These are phyloP conservation scores for Zaprionus ornatus DNA, from an alignment of 1,140 invertebrate genomes.

Conservation along the genomic window DNA sequence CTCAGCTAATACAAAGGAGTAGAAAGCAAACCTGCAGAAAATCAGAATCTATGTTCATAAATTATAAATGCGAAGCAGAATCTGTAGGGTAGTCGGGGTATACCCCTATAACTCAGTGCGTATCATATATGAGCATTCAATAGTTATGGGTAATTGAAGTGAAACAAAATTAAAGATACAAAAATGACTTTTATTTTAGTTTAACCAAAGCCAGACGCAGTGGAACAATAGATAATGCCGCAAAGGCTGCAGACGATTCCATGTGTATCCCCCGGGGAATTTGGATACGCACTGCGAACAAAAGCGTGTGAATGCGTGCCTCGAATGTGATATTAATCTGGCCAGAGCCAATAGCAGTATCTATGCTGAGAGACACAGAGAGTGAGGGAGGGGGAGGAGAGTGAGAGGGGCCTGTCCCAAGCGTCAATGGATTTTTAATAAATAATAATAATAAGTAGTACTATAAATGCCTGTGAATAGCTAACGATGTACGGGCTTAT, in stretches of 20 bases:
- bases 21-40: conserved; percentile 13
- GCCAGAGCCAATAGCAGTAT: conserved; percentile 24
- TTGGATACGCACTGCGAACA: conserved; percentile 71
- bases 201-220: conserved; percentile 9
- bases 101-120: background rate
- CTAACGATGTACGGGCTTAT: conserved; percentile 40
- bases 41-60: conserved; percentile 9
- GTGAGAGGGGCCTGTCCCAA: conserved; percentile 3
- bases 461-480: conserved; percentile 69
- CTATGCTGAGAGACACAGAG: background rate
- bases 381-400: background rate
- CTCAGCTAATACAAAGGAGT: background rate
- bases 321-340: conserved; percentile 73
- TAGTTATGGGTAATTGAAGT: conserved; percentile 45
- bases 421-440: conserved; percentile 80
- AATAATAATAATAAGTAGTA: conserved; percentile 57
- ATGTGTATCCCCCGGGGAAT: conserved; percentile 63
- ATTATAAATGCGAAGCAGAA: conserved; percentile 13
- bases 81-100: background rate
- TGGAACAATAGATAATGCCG: conserved; percentile 65
- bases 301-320: conserved; percentile 78
- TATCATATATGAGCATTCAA: conserved; percentile 25
- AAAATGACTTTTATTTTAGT: conserved; percentile 83
- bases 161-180: conserved; percentile 69
- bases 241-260: conserved; percentile 14